phyloP scores from a whole-genome alignment of 2,888 invertebrate species.

The Cistogaster globosa region DNA sequence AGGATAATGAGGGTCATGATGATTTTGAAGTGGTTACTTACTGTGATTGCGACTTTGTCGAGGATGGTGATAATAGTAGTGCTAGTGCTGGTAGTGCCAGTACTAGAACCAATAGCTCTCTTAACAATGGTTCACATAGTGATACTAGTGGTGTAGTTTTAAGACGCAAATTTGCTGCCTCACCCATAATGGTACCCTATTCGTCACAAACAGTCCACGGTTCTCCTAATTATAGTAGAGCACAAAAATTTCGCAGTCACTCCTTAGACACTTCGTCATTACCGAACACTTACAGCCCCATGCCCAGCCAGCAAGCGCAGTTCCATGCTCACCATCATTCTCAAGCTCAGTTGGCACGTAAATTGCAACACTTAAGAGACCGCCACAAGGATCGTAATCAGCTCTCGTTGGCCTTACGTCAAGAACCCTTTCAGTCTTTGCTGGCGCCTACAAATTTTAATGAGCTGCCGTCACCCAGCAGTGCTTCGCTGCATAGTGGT shows the following conservation, averaged over 20 bases:
- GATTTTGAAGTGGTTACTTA: slow-evolving; percentile 78
- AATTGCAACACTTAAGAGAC: slow-evolving; percentile 75
- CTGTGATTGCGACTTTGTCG: slow-evolving; percentile 80
- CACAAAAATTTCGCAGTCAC: slow-evolving; percentile 80
- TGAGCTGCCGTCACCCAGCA: slow-evolving; percentile 83
- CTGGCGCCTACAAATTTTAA: slow-evolving; percentile 80
- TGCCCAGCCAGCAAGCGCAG: slow-evolving; percentile 66
- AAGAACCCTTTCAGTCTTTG: slow-evolving; percentile 82
- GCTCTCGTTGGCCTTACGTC: slow-evolving; percentile 80
- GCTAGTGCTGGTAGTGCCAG: slow-evolving; percentile 72
- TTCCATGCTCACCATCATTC: slow-evolving; percentile 67
- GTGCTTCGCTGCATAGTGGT: slow-evolving; percentile 82
- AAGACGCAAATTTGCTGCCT: slow-evolving; percentile 80
- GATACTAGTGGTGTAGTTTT: slow-evolving; percentile 77
- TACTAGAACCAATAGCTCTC: slow-evolving; percentile 70
- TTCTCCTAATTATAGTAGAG: slow-evolving; percentile 68
- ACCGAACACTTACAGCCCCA: slow-evolving; percentile 72
- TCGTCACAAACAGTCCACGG: slow-evolving; percentile 30
- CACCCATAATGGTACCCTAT: slow-evolving; percentile 77
- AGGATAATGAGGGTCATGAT: slow-evolving; percentile 79
- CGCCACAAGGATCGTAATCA: slow-evolving; percentile 78
- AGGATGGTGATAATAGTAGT: slow-evolving; percentile 79
- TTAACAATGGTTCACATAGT: slow-evolving; percentile 62
- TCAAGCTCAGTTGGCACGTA: slow-evolving; percentile 72
- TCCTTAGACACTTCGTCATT: slow-evolving; percentile 79